Evolutionary conservation across 2,888 invertebrate species (phyloP), one percentile per base, ranked within the genome.

Genomic region (Zaprionus lineosus): DNA sequence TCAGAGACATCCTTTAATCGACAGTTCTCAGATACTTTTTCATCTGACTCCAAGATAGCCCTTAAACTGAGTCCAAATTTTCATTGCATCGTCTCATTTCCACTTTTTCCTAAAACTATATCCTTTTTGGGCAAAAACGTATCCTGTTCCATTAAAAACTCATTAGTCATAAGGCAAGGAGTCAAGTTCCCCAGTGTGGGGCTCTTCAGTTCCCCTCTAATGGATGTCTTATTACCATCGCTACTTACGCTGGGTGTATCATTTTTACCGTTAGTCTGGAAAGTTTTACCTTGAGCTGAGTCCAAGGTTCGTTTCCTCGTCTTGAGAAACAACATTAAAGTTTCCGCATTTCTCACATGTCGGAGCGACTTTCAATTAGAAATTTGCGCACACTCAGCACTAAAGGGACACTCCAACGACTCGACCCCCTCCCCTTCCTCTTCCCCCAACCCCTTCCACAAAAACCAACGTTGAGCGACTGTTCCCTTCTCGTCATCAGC

Each of bases 401-500:
- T 84, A 84, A 74, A 60, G 77, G 83, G 85, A 78, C 83, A 59
- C 36, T 29, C n/a, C n/a, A n/a, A n/a, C n/a, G n/a, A n/a, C n/a
- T n/a, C n/a, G n/a, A n/a, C n/a, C n/a, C n/a, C n/a, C n/a, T n/a
- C n/a, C 29, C 12, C 29, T 11, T 24, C 15, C 6, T 28, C 12
- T 16, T 12, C 16, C 16, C 26, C 26, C 9, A 19, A 12, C 1
- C 14, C 0, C 1, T 3, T 7, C 6, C 26, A 53, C 37, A 40
- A 56, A 21, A 40, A 39, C 40, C 34, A 33, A n/a, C n/a, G n/a
- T n/a, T n/a, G n/a, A n/a, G n/a, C n/a, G n/a, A n/a, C n/a, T n/a
- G n/a, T n/a, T n/a, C n/a, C 14, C 46, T 44, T 2, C 19, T 21
- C 0, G 51, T 41, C 56, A 24, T 60, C 68, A 33, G 28, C 0